Percentiles rank a stretch among this genome's conserved stretches.
Conservation (phyloP, 2,888 invertebrate genomes). For the Leucophenga montana region DNA sequence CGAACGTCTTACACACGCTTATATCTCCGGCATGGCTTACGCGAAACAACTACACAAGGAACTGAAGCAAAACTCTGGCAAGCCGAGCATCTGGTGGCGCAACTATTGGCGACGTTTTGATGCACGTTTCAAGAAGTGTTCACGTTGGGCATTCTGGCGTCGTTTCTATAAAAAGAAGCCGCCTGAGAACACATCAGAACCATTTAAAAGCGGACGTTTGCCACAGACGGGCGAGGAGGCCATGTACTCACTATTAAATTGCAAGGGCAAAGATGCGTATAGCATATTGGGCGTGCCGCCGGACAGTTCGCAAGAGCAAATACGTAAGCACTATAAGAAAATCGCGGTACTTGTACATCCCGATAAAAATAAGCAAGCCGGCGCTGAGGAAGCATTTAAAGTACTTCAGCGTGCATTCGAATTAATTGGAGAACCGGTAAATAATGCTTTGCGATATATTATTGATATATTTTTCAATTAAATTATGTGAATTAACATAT, state of each 20-base stretch:
- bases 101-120: conserved; percentile 69
- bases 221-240: conserved; percentile 95
- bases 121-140: conserved; percentile 69
- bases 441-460: not conserved
- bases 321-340: conserved; percentile 93
- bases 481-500: not conserved
- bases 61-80: conserved; percentile 70
- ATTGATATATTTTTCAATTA: not conserved
- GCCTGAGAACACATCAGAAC: conserved; percentile 67
- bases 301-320: conserved; percentile 92
- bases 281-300: conserved; percentile 91
- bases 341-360: conserved; percentile 97
- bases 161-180: conserved; percentile 72
- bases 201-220: conserved; percentile 74
- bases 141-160: conserved; percentile 72
- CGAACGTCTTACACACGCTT: conserved; percentile 64
- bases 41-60: conserved; percentile 67
- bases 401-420: conserved; percentile 96
- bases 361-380: conserved; percentile 95
- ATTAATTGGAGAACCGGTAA: conserved; percentile 91
- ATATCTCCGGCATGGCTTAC: conserved; percentile 58
- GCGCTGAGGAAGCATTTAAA: conserved; percentile 97
- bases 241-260: conserved; percentile 92
- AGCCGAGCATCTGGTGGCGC: conserved; percentile 70
- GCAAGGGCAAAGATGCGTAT: conserved; percentile 96